Evolutionary conservation across 2,797 vertebrate genomes (phyloP), one percentile per base, ranked within the genome.

Genomic region (Eidolon dupreanum): DNA sequence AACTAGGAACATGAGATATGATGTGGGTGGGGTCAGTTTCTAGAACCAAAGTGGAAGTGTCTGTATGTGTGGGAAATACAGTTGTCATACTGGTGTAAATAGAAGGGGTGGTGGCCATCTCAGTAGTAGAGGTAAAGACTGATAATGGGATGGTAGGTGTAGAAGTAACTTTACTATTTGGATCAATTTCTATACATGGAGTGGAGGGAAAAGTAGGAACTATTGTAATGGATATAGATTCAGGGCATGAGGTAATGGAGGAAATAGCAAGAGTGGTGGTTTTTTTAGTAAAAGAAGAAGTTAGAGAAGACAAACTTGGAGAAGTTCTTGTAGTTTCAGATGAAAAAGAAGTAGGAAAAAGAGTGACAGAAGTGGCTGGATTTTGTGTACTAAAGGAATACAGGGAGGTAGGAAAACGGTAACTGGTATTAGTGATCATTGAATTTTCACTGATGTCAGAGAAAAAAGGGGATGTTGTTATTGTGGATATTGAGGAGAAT

Each of bases 351-450:
- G 31, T 65, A 49, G 57, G 8, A 26, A 73, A 59, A 9, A 8
- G 0, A 1, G 65, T 12, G 43, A 31, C 2, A 38, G 43, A 33
- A 24, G 77, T 43, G 26, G 84, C 0, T 8, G 6, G 10, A 4
- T 11, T 15, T 53, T 49, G 63, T 46, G 28, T 22, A 6, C 38
- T 79, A 24, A 75, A 8, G 0, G 3, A 1, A 4, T 1, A n/a
- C 22, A 55, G 26, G 38, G 46, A 33, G 4, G n/a, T 24, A 36
- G 68, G 36, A 26, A 19, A 7, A 36, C 70, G 19, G 1, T 0
- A 46, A 31, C 41, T 57, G 22, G 43, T 55, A 0, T 1, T 46
- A 0, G 5, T 5, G 3, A 55, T 10, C 5, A 1, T 0, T 4
- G 41, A 57, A 24, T 1, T 16, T 6, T 3, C 10, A 4, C 7